Conservation (phyloP, 2,113 vertebrate species). For the Ceratotherium simum region DNA sequence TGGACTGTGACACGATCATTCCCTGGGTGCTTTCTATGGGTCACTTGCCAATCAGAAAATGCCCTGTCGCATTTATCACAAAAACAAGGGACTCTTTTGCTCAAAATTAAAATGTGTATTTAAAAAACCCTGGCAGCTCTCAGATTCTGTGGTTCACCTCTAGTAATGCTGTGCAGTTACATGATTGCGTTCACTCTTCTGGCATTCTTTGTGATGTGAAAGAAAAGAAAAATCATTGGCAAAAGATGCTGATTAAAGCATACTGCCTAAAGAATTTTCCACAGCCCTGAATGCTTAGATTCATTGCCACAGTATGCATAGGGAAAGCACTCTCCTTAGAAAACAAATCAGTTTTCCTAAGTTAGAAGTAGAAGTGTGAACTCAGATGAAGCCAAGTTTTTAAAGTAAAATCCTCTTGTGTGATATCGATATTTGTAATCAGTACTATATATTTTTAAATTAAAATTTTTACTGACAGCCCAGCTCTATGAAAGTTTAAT, state of each 20-base stretch:
- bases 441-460: conserved; percentile 22
- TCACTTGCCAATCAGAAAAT: conserved; percentile 71
- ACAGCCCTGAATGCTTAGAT: background rate
- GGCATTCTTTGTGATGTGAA: conserved; percentile 45
- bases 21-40: conserved; percentile 17
- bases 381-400: background rate
- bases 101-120: conserved; percentile 41
- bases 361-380: background rate
- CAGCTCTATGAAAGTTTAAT: background rate
- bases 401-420: background rate
- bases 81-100: conserved; percentile 52
- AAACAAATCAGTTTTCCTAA: background rate
- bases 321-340: background rate
- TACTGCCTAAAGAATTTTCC: background rate
- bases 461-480: background rate
- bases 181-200: background rate
- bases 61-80: conserved; percentile 68
- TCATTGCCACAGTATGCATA: background rate
- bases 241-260: conserved; percentile 58
- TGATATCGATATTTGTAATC: background rate
- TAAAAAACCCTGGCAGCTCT: background rate
- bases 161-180: background rate
- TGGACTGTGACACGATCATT: conserved; percentile 30
- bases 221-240: conserved; percentile 46
- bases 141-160: conserved; percentile 68